Evolutionary conservation across 1,140 invertebrate genomes (phyloP), one percentile per base, ranked within the genome.

Genomic region (Goniozus legneri): DNA sequence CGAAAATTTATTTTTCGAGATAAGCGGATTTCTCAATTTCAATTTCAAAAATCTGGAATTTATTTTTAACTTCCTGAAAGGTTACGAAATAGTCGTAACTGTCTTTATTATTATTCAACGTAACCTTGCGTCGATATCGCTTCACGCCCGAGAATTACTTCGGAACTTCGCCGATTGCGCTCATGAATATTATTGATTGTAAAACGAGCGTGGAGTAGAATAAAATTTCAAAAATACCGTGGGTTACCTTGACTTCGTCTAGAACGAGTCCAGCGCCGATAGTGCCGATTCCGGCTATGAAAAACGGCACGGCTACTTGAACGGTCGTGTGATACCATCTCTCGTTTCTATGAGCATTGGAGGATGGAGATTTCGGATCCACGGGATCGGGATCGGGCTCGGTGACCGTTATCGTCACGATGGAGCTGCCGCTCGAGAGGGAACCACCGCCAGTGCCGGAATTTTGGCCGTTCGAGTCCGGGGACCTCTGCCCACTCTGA

Each of bases 231-330:
- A 32, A 41, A 34, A 34, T 33, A 14, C 7, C 3, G 13, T 33
- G 4, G 13, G 70, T 78, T 75, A 91, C 89, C 80, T 89, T 83
- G 19, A 94, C 91, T 47, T 78, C 79, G 30, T 88, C 89, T 1
- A 95, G 76, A 0, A 95, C 86, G 21, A 95, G 78, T 21, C 92
- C 92, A 60, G 92, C 92, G 3, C 89, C 91, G 37, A 97, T 96
- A 54, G 93, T 97, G 3, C 95, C 95, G 57, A 94, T 82, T 30
- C 94, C 94, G 35, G 94, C 94, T 32, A 97, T 87, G 62, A 95
- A 84, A 74, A 95, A 97, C 2, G 95, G 95, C 46, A 97, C 84
- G n/a, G 89, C 84, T 0, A 97, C 89, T 76, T 97, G 90, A 49
- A 92, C 69, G 36, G 85, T 69, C 16, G 90, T 91, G 6, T 79